Evolutionary conservation across 2,888 invertebrate genomes (phyloP), one percentile per base, ranked within the genome.

Genomic region (Spilarctia lutea): DNA sequence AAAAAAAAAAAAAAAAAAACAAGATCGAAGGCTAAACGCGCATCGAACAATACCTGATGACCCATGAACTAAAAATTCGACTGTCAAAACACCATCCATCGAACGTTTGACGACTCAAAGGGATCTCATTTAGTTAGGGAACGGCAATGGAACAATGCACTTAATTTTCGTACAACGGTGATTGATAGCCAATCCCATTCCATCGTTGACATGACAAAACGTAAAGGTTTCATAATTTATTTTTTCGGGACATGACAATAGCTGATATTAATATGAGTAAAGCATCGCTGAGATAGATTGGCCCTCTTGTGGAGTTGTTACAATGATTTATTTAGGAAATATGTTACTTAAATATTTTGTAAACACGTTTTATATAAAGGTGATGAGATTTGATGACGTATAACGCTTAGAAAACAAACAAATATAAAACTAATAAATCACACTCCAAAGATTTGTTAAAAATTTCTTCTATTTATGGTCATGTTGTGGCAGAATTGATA

Each of bases 91-190:
- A 85, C 79, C 81, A 89, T 86, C 86, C 83, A 86, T 83, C 79
- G 82, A 81, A 78, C 72, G 72, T 75, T 79, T 83, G 86, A 83
- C 83, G 85, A 81, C 75, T 89, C 86, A 89, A 91, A 91, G 87
- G 88, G 86, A 86, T 80, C 84, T 88, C 90, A 87, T 90, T 90
- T 83, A 90, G 86, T 90, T 88, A 91, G 90, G 92, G 92, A 92
- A 91, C 90, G 92, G 85, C 89, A 79, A 76, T 85, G 90, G 93
- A 94, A 95, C 94, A 95, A 95, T 95, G 89, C 89, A 87, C 85
- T 89, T 94, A 94, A 94, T 95, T 94, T 93, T 91, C 88, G 87
- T 91, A 86, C 86, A 89, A 87, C 85, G 82, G 89, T 95, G 95
- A 95, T 95, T 93, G 94, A 95, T 95, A 85, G 92, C 90, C 93